Base-by-base conservation (phyloP, 2,797 vertebrate species). In the Aphelocoma californica region DNA sequence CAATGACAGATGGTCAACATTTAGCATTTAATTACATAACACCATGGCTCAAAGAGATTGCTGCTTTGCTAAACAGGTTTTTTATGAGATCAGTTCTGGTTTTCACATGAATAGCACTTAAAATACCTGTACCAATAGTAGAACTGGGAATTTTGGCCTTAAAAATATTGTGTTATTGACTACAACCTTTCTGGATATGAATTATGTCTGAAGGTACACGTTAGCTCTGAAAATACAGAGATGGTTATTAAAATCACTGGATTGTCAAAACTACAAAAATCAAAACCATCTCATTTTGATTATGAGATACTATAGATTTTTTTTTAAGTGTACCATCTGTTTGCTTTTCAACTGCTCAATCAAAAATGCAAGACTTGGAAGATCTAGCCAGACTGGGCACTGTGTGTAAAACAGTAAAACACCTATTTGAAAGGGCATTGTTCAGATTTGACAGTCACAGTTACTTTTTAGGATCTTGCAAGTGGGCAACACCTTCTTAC, bases 11-110 rank as follows among this genome's bases (percentile, higher is more conserved):
- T 95, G 95, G 96, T 93, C 90, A 95, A 79, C 94, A 83, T 88
- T 95, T 74, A 93, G 57, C 66, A 88, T 94, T 95, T 95, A 96
- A 96, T 96, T 96, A 97, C 77, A 83, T 94, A 96, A 74, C 82
- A 66, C 84, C 77, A 69, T 82, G 44, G 54, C 75, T 93, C 53
- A 94, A 58, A 93, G 86, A 84, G 48, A 81, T 86, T 88, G 44
- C 83, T 96, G 51, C 89, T 87, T 92, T 93, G 77, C 73, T 85
- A 79, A 85, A 66, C 40, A 85, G 36, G 50, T 60, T 79, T 95
- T 97, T 92, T 88, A 65, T 26, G 2, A 91, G 94, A 93, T 85
- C 90, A 25, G 40, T 94, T 92, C 67, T 95, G 65, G 5, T 94
- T 96, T 95, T 95, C 92, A 87, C 73, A 66, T 88, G 91, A 93